These are phyloP conservation scores for Trichoplusia ni DNA, from an alignment of 1,140 invertebrate genomes.

Conservation along the genomic window DNA sequence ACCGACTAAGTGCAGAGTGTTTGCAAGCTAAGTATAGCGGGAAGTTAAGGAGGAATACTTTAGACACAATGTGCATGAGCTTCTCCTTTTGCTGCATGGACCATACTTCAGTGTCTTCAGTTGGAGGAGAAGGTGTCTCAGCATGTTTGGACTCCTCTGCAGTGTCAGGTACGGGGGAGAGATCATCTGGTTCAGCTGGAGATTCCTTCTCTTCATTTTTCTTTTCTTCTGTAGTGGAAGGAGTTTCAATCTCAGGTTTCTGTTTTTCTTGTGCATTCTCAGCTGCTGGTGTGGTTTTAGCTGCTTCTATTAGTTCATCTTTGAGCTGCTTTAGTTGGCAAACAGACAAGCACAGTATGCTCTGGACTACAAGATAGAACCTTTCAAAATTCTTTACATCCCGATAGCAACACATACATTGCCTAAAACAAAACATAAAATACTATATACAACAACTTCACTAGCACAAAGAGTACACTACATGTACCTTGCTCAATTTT, in stretches of 20 bases:
- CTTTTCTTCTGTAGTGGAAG: constrained; percentile 42
- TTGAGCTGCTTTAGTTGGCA: constrained; percentile 89
- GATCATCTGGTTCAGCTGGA: constrained; percentile 33
- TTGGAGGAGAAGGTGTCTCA: constrained; percentile 33
- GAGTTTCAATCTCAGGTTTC: constrained; percentile 36
- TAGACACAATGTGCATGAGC: constrained; percentile 89
- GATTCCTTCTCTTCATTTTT: constrained; percentile 39
- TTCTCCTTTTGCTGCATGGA: constrained; percentile 89
- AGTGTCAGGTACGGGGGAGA: constrained; percentile 21
- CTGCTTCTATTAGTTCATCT: constrained; percentile 79
- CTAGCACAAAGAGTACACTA: no score
- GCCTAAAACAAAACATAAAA: constrained; percentile 82
- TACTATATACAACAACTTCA: no score
- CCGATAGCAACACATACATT: constrained; percentile 96
- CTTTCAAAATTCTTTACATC: constrained; percentile 95
- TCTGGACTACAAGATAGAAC: constrained; percentile 92
- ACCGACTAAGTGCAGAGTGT: constrained; percentile 88
- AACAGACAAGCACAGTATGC: constrained; percentile 88
- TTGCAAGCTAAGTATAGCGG: constrained; percentile 96
- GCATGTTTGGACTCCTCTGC: constrained; percentile 4
- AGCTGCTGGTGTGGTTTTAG: constrained; percentile 45
- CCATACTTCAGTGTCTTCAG: constrained; percentile 81
- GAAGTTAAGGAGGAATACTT: constrained; percentile 92
- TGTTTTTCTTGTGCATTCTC: constrained; percentile 49
- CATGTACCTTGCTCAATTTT: no score